Evolutionary conservation across 1,140 invertebrate species (phyloP).

Genomic region (Leptinotarsa texana): DNA sequence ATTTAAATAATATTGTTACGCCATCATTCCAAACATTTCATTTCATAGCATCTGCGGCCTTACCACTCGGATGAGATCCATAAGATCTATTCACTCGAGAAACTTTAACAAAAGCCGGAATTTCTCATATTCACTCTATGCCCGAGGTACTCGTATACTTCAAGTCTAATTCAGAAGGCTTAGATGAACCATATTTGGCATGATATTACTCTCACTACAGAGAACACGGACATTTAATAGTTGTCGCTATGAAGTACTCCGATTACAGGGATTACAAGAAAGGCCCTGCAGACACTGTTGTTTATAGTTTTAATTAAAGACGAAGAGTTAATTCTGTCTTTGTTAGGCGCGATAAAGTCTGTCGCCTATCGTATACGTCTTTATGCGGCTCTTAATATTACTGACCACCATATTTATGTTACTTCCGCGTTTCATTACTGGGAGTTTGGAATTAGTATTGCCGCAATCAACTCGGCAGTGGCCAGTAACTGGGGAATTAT

Average conservation of each 20-base stretch:
- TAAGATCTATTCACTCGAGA: not conserved
- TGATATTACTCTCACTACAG: constrained; percentile 5
- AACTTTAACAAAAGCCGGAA: not conserved
- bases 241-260: constrained; percentile 7
- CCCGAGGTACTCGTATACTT: not conserved
- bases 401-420: constrained; percentile 4
- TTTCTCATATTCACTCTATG: not conserved
- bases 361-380: not conserved
- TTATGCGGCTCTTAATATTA: constrained; percentile 5
- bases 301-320: constrained; percentile 25
- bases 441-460: too few species aligned
- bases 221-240: constrained; percentile 6
- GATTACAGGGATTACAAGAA: constrained; percentile 16
- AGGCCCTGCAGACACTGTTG: constrained; percentile 14
- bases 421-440: too few species aligned
- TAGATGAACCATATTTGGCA: not conserved
- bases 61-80: too few species aligned
- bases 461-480: too few species aligned
- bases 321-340: constrained; percentile 18
- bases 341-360: constrained; percentile 21
- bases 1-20: too few species aligned
- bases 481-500: too few species aligned
- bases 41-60: too few species aligned
- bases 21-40: too few species aligned
- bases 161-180: constrained; percentile 2